Evolutionary conservation across 2,888 invertebrate species (phyloP).

Genomic region (Adineta ricciae): DNA sequence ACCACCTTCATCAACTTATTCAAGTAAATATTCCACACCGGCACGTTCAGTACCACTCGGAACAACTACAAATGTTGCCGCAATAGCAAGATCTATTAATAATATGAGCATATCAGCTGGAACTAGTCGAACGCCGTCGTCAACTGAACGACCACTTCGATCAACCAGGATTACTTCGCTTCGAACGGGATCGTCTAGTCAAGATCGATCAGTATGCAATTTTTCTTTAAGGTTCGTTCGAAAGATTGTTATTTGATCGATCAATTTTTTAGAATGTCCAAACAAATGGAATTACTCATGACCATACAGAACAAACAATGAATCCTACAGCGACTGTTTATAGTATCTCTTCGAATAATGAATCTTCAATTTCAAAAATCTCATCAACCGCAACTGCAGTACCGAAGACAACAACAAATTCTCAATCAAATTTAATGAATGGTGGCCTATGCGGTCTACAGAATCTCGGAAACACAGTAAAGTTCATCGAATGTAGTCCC

Average conservation of each 20-base stretch:
- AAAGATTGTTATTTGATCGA: neutral
- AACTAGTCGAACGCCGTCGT: neutral
- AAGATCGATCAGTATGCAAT: neutral
- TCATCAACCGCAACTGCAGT: neutral
- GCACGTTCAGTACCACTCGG: neutral
- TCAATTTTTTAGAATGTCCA: neutral
- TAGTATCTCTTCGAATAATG: neutral
- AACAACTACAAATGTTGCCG: neutral
- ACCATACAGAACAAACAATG: neutral
- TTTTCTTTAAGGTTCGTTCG: neutral
- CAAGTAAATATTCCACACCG: neutral
- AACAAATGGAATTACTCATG: neutral
- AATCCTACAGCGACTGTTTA: neutral
- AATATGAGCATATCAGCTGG: neutral
- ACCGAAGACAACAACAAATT: neutral
- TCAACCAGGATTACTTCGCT: neutral
- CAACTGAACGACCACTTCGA: neutral
- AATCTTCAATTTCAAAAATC: neutral
- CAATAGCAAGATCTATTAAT: neutral
- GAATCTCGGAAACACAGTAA: slow-evolving; percentile 78
- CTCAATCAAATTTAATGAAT: neutral
- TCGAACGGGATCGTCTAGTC: neutral
- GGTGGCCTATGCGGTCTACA: slow-evolving; percentile 68
- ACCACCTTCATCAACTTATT: neutral
- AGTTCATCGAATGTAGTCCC: neutral